Percentiles rank a stretch among this genome's conserved stretches.
These are phyloP conservation scores for Oryctolagus cuniculus DNA, from an alignment of 2,113 vertebrate species.

Conservation along the genomic window mOryCun1.1 NC_091450.1:46937501-46938000, in stretches of 20 bases:
- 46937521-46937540: not conserved
- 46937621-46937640: not conserved
- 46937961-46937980: not conserved
- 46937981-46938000: not conserved
- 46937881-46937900: not conserved
- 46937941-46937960: not conserved
- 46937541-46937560: not conserved
- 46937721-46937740: not conserved
- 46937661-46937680: not conserved
- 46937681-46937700: not conserved
- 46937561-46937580: not conserved
- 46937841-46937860: not conserved
- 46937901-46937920: not conserved
- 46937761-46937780: not conserved
- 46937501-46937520: not conserved
- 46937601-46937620: not conserved
- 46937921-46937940: no score
- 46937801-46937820: not conserved
- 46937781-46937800: not conserved
- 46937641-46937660: not conserved
- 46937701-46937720: not conserved
- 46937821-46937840: not conserved
- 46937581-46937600: no score
- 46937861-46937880: not conserved
- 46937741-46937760: not conserved